phyloP scores from a whole-genome alignment of 2,888 invertebrate species.

The Boloria euphrosyne region DNA sequence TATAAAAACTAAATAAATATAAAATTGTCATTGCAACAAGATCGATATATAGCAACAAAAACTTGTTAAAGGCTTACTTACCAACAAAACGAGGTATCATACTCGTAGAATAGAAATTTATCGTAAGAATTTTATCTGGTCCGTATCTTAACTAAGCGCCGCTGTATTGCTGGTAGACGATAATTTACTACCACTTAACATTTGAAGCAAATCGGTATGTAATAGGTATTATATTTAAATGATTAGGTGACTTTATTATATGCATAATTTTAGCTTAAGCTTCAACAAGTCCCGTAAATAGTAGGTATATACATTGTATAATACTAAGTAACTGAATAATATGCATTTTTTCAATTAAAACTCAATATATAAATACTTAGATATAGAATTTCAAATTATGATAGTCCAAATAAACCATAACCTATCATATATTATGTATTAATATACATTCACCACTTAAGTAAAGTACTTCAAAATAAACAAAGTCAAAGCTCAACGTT shows the following conservation, averaged over 20 bases:
- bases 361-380: too few species aligned
- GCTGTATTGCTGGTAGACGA: constrained; percentile 39
- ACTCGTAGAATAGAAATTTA: constrained; percentile 30
- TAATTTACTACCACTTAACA: constrained; percentile 56
- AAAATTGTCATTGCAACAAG: background rate
- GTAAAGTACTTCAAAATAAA: background rate
- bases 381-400: too few species aligned
- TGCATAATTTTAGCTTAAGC: constrained; percentile 4
- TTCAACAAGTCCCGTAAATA: constrained; percentile 1
- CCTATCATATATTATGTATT: too few species aligned
- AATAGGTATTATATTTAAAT: constrained; percentile 49
- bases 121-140: constrained; percentile 38
- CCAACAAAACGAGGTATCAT: constrained; percentile 31
- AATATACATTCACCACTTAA: too few species aligned
- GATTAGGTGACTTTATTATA: constrained; percentile 43
- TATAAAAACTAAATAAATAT: background rate
- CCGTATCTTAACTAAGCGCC: constrained; percentile 36
- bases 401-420: too few species aligned
- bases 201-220: constrained; percentile 48
- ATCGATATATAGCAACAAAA: constrained; percentile 12
- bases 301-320: too few species aligned
- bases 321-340: background rate
- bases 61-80: constrained; percentile 25
- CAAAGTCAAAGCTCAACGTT: constrained; percentile 31
- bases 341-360: too few species aligned